phyloP scores from a whole-genome alignment of 64 coral and sea anemone genomes.

The Montipora cactus region DNA sequence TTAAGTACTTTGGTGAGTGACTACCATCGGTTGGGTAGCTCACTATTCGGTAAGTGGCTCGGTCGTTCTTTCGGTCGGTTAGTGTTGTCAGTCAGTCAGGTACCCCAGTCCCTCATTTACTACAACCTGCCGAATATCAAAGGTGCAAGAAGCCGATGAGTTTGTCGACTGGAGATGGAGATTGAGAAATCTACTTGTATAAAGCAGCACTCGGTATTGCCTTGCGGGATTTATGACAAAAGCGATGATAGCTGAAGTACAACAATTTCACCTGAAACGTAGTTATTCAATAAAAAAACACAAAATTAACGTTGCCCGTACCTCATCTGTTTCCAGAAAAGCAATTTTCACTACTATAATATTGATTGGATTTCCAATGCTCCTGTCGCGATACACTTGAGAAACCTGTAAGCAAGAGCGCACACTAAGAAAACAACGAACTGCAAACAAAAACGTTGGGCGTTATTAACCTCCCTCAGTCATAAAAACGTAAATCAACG shows the following conservation, averaged over 20 bases:
- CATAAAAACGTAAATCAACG: too few relatives aligned
- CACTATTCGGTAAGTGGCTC: not conserved
- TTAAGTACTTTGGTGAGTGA: too few relatives aligned
- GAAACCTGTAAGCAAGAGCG: conserved; percentile 64
- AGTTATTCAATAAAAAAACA: too few relatives aligned
- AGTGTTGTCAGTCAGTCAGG: not conserved
- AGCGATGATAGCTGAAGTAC: not conserved
- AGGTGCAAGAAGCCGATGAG: not conserved
- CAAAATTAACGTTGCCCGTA: not conserved
- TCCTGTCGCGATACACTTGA: conserved; percentile 73
- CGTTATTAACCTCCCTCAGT: not conserved
- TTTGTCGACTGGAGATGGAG: not conserved
- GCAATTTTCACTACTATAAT: conserved; percentile 83
- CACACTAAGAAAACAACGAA: not conserved
- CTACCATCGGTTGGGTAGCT: too few relatives aligned
- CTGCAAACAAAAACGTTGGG: not conserved
- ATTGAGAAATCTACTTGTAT: too few relatives aligned
- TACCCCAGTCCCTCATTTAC: too few relatives aligned
- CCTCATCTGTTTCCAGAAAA: conserved; percentile 67
- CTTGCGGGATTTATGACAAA: not conserved
- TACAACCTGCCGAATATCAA: too few relatives aligned
- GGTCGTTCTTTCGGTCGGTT: not conserved
- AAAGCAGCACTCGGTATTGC: not conserved
- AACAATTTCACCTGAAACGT: not conserved
- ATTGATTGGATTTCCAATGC: conserved; percentile 85